Evolutionary conservation across 2,888 invertebrate species (phyloP).

Genomic region (Chaetogeoica ovagalla): DNA sequence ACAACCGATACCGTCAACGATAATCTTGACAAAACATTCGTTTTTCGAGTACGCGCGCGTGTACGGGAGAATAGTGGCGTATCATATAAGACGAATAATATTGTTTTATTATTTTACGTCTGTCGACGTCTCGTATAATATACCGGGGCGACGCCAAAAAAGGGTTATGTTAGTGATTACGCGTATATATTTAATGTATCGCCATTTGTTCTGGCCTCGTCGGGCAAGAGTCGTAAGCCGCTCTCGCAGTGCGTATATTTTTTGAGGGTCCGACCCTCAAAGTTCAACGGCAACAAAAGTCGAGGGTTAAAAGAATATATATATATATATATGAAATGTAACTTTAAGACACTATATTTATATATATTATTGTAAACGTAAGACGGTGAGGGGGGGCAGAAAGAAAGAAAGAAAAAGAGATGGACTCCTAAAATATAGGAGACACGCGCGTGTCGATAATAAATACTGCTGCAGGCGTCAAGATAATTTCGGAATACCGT

Average conservation of each 20-base stretch:
- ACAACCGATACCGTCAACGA: slow-evolving; percentile 37
- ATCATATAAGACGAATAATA: slow-evolving; percentile 3
- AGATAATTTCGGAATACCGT: no score
- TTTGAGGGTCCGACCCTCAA: slow-evolving; percentile 24
- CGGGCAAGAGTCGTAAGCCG: slow-evolving; percentile 4
- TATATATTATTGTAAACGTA: not conserved
- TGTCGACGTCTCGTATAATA: slow-evolving; percentile 4
- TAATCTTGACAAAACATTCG: slow-evolving; percentile 51
- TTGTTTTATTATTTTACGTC: slow-evolving; percentile 43
- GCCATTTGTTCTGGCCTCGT: slow-evolving; percentile 19
- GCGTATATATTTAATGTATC: slow-evolving; percentile 17
- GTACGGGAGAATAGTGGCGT: no score
- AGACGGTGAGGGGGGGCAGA: not conserved
- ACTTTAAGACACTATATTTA: slow-evolving; percentile 23
- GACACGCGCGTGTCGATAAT: slow-evolving; percentile 5
- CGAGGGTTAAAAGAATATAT: slow-evolving; percentile 38
- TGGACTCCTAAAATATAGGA: not conserved
- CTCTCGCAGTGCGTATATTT: not conserved
- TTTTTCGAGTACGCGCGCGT: slow-evolving; percentile 10
- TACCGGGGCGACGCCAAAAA: not conserved
- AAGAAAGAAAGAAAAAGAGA: slow-evolving; percentile 13
- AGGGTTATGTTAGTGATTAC: slow-evolving; percentile 31
- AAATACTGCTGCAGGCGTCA: not conserved
- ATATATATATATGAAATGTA: not conserved
- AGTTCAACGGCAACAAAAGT: slow-evolving; percentile 35